Evolutionary conservation across 2,797 vertebrate species (phyloP), one percentile per base, ranked within the genome.

Genomic region (Buphagus erythrorhynchus): DNA sequence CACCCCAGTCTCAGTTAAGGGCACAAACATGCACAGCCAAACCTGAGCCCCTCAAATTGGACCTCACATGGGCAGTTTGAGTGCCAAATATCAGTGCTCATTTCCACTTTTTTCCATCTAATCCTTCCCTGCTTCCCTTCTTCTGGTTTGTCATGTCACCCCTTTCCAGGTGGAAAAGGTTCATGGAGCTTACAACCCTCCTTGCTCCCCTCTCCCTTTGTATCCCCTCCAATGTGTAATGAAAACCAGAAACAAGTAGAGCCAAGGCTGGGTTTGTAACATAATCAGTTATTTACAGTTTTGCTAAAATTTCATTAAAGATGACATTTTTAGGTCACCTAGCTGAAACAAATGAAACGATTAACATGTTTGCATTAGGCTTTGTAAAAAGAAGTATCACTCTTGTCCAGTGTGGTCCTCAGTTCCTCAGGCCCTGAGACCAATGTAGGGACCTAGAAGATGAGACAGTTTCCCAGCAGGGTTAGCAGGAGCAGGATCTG

Each of bases 251-350:
- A 84, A 24, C 79, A 86, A 62, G 38, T 11, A 66, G 35, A 91
- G 19, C 28, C 17, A 26, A 81, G 59, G 25, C 79, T 81, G 45
- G 7, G 15, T 93, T 91, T 79, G 42, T 84, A 93, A 78, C 2
- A 9, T 79, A 94, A 96, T 91, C 69, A 93, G 54, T 85, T 96
- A 92, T 92, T 95, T 96, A 94, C 79, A 45, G 73, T 90, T 93
- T 73, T 94, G 51, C 79, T 90, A 72, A 73, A 46, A 71, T 84
- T 73, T 84, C 38, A 49, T 76, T 66, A 18, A 66, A 63, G 83
- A 63, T 86, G 85, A 95, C 79, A 25, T 81, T 95, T 97, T 86
- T 88, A 93, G 95, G 96, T 84, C 94, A 94, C 69, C 55, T 73
- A 73, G 59, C 69, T 78, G 73, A 88, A 94, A 59, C 66, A 84